A percentile compares a stretch with the other conserved stretches of the same genome.
phyloP scores from a whole-genome alignment of 2,797 vertebrate genomes.

The Discoglossus pictus region DNA sequence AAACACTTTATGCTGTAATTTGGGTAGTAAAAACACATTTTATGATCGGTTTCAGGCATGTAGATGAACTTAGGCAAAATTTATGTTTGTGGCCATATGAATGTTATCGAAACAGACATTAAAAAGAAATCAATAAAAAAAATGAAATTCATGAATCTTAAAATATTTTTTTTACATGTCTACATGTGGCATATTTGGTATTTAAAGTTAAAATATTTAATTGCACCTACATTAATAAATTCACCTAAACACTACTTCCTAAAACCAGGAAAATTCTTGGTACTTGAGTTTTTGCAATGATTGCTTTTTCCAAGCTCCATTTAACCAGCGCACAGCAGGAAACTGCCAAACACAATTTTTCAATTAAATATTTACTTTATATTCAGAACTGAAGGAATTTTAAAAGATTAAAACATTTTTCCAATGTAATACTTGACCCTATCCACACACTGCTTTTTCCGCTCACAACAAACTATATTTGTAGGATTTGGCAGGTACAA shows the following conservation, averaged over 20 bases:
- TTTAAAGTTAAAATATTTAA: no score
- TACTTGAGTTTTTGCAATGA: not conserved
- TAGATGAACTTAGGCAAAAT: no score
- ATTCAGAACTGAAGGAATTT: constrained; percentile 41
- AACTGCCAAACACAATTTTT: constrained; percentile 37
- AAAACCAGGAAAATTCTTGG: not conserved
- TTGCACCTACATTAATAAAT: no score
- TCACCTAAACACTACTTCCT: constrained; percentile 14
- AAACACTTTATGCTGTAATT: no score
- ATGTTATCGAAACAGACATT: not conserved
- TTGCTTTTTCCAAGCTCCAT: constrained; percentile 21
- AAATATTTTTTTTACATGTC: no score
- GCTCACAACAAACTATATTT: constrained; percentile 51
- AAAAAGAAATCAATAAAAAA: not conserved
- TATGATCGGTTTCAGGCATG: no score
- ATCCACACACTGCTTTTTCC: constrained; percentile 30
- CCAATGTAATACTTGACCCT: constrained; percentile 44
- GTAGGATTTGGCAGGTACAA: constrained; percentile 72
- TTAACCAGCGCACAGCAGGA: constrained; percentile 12
- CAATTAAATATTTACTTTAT: constrained; percentile 45
- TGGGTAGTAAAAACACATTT: no score
- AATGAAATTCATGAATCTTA: no score
- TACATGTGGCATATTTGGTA: no score
- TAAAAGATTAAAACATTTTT: constrained; percentile 47
- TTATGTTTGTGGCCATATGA: no score